Conservation (phyloP, 2,888 invertebrate species). For the Drosophila limbata region DNA sequence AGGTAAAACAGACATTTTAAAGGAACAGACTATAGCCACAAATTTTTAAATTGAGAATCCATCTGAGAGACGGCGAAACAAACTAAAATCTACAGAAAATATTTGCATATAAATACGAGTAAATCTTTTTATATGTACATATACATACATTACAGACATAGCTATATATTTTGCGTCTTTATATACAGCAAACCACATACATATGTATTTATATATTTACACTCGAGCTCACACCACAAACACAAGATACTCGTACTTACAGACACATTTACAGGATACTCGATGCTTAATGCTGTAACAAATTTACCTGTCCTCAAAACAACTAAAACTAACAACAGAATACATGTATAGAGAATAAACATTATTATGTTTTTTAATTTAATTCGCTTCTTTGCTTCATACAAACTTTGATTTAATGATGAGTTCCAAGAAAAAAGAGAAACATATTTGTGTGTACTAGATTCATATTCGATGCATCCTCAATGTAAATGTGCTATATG, state of each 20-base stretch:
- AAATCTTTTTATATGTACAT: constrained; percentile 53
- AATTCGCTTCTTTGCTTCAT: constrained; percentile 76
- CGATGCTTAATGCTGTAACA: constrained; percentile 31
- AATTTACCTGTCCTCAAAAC: constrained; percentile 46
- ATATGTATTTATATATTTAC: constrained; percentile 69
- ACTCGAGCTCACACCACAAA: constrained; percentile 39
- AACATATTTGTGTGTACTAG: constrained; percentile 30
- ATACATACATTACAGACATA: constrained; percentile 40
- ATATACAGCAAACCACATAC: constrained; percentile 56
- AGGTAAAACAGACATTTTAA: constrained; percentile 62
- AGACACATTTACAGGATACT: constrained; percentile 36
- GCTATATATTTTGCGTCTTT: constrained; percentile 77
- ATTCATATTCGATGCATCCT: constrained; percentile 16
- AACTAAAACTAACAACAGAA: constrained; percentile 16
- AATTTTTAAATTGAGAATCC: constrained; percentile 50
- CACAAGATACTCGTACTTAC: constrained; percentile 8
- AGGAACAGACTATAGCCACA: constrained; percentile 50
- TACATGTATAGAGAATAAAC: constrained; percentile 24
- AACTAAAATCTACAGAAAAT: constrained; percentile 33
- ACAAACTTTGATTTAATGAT: constrained; percentile 24
- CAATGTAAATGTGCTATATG: constrained; percentile 23
- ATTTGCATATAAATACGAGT: constrained; percentile 39
- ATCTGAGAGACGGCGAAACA: constrained; percentile 24
- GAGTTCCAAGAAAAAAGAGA: constrained; percentile 19
- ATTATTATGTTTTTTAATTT: constrained; percentile 29